Conservation (phyloP, 2,113 vertebrate genomes). For the Herpetotheres cachinnans region DNA sequence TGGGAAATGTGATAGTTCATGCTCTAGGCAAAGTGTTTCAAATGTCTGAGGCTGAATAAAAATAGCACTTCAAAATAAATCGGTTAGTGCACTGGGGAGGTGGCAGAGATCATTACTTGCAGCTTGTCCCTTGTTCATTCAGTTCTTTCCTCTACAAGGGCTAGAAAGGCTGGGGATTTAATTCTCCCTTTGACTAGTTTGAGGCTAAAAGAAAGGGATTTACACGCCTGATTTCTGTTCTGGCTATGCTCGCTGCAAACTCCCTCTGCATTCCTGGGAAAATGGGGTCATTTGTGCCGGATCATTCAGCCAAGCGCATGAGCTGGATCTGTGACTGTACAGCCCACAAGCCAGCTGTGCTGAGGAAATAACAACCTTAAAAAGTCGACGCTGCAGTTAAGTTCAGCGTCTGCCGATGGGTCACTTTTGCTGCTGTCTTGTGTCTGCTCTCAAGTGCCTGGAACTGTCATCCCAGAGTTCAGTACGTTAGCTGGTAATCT, state of each 20-base stretch:
- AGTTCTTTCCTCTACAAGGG: not conserved
- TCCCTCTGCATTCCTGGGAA: constrained; percentile 29
- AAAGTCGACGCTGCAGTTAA: not conserved
- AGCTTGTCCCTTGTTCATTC: not conserved
- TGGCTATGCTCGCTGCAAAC: not conserved
- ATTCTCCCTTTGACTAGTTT: not conserved
- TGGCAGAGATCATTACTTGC: not conserved
- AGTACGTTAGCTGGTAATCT: not conserved
- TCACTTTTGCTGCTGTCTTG: not conserved
- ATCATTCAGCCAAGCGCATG: not conserved
- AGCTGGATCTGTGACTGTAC: not conserved
- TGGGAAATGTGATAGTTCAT: not conserved
- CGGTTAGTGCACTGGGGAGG: not conserved
- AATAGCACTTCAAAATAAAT: not conserved
- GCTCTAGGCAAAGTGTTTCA: not conserved
- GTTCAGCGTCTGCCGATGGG: not conserved
- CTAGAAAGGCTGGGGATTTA: not conserved
- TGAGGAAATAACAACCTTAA: not conserved
- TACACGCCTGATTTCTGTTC: not conserved
- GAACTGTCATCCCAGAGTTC: not conserved
- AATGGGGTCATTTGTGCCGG: not conserved
- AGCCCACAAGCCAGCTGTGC: not conserved
- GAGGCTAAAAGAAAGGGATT: constrained; percentile 1
- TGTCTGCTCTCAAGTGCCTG: not conserved
- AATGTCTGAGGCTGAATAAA: not conserved